phyloP scores from a whole-genome alignment of 2,888 invertebrate species.

The Belgica antarctica region DNA sequence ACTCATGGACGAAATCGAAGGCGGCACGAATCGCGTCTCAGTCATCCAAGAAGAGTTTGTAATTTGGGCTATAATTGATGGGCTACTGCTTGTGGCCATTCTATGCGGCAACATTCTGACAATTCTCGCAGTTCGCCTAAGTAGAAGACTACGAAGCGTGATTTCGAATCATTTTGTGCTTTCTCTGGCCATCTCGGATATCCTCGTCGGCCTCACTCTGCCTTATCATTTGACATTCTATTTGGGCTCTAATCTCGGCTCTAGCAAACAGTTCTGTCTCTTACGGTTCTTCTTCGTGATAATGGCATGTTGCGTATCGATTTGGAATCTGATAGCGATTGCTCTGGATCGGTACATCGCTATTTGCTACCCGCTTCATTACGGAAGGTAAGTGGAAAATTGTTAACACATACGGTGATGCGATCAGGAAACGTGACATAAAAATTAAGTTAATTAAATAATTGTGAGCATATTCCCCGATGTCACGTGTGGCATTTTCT shows the following conservation, averaged over 20 bases:
- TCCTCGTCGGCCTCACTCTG: conserved; percentile 72
- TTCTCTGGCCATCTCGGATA: conserved; percentile 75
- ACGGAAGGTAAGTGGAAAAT: conserved; percentile 59
- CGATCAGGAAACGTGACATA: neutral
- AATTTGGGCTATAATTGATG: conserved; percentile 67
- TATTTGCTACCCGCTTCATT: conserved; percentile 75
- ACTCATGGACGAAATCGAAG: neutral
- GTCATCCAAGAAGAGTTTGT: conserved; percentile 45
- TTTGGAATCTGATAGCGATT: conserved; percentile 74
- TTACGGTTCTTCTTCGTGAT: conserved; percentile 71
- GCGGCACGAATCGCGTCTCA: neutral
- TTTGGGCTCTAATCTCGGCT: conserved; percentile 61
- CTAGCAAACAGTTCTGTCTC: conserved; percentile 64
- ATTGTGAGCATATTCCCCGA: too few relatives aligned
- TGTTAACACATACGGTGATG: too few relatives aligned
- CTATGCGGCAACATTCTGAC: conserved; percentile 73
- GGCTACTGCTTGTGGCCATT: conserved; percentile 64
- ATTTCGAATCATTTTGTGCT: conserved; percentile 77
- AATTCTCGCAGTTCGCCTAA: conserved; percentile 69
- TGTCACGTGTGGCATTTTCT: too few relatives aligned
- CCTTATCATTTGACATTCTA: conserved; percentile 79
- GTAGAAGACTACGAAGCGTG: conserved; percentile 66
- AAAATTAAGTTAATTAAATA: too few relatives aligned
- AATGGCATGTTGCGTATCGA: conserved; percentile 74
- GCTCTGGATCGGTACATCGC: conserved; percentile 78